Percentiles rank a stretch among this genome's conserved stretches.
phyloP scores from a whole-genome alignment of 2,888 invertebrate genomes.

The Spicauda simplicius region DNA sequence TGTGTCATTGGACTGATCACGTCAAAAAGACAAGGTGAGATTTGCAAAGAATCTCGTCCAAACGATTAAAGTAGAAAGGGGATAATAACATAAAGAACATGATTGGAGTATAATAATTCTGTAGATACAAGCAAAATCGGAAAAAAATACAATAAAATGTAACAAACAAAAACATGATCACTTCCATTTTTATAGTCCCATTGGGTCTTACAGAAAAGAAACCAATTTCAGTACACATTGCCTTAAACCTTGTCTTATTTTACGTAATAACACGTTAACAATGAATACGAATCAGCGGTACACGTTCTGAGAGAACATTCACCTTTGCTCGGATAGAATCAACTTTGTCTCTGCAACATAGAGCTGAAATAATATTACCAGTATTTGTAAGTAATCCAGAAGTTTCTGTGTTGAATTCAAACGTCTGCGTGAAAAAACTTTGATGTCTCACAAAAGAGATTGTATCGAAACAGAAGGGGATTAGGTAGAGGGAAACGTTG shows the following conservation, averaged over 20 bases:
- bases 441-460: conserved; percentile 35
- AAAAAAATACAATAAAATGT: background rate
- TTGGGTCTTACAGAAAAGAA: conserved; percentile 24
- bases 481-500: conserved; percentile 21
- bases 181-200: conserved; percentile 18
- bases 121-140: background rate
- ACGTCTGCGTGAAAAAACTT: conserved; percentile 36
- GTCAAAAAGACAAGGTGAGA: too few relatives aligned
- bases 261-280: conserved; percentile 37
- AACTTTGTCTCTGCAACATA: background rate
- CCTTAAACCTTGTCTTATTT: conserved; percentile 36
- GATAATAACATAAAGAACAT: too few relatives aligned
- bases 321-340: background rate
- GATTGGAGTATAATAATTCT: too few relatives aligned
- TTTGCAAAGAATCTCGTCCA: too few relatives aligned
- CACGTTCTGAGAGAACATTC: conserved; percentile 19
- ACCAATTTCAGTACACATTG: conserved; percentile 35
- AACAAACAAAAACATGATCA: conserved; percentile 7
- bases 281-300: conserved; percentile 37
- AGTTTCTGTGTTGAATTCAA: conserved; percentile 31
- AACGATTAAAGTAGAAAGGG: too few relatives aligned
- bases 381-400: conserved; percentile 27
- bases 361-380: background rate
- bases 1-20: too few relatives aligned
- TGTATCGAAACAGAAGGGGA: conserved; percentile 31